phyloP scores from a whole-genome alignment of 2,797 vertebrate genomes.

The Chrosomus eos region DNA sequence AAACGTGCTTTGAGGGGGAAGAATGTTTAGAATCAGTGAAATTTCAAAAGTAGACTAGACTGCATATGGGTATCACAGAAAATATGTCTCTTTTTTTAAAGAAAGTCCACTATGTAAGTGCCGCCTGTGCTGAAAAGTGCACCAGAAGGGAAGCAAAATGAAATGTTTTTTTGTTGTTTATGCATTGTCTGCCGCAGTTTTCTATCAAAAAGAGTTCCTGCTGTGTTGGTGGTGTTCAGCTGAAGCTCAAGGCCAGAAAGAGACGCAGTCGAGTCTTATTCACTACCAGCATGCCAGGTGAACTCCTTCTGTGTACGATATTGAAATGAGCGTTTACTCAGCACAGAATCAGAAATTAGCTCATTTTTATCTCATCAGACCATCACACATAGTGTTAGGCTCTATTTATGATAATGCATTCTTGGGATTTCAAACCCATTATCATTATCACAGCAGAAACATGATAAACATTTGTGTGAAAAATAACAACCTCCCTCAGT shows the following conservation, averaged over 20 bases:
- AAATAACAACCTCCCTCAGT: slow-evolving; percentile 2
- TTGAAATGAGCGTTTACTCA: slow-evolving; percentile 43
- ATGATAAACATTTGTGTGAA: slow-evolving; percentile 35
- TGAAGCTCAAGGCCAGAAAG: slow-evolving; percentile 74
- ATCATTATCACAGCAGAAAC: slow-evolving; percentile 42
- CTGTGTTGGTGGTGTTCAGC: slow-evolving; percentile 74
- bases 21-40: neutral
- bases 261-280: slow-evolving; percentile 63
- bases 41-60: slow-evolving; percentile 2
- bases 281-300: slow-evolving; percentile 35
- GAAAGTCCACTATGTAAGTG: neutral
- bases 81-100: slow-evolving; percentile 5
- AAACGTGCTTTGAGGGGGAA: slow-evolving; percentile 20
- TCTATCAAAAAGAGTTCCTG: slow-evolving; percentile 70
- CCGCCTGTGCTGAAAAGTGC: slow-evolving; percentile 57
- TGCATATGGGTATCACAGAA: slow-evolving; percentile 16
- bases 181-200: slow-evolving; percentile 62
- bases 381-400: slow-evolving; percentile 29
- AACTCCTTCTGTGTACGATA: slow-evolving; percentile 34
- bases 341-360: slow-evolving; percentile 42
- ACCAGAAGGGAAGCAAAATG: slow-evolving; percentile 45
- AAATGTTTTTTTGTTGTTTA: slow-evolving; percentile 67
- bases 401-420: slow-evolving; percentile 36
- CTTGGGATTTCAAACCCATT: slow-evolving; percentile 37
- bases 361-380: slow-evolving; percentile 40